Evolutionary conservation across 2,888 invertebrate genomes (phyloP).

Genomic region (Leistus spinibarbis): DNA sequence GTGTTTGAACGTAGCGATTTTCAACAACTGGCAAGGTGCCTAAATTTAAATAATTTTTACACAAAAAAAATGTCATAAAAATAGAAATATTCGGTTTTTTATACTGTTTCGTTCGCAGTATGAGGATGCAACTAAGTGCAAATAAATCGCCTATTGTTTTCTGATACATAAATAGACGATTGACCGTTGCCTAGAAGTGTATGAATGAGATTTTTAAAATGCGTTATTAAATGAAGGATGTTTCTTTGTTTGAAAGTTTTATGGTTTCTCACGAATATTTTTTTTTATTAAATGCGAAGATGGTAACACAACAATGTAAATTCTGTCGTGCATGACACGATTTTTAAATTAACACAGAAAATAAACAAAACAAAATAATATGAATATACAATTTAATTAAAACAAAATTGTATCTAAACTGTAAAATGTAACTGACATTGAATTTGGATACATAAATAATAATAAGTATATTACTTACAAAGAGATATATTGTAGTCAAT

Average conservation of each 20-base stretch:
- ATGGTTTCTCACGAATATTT: neutral
- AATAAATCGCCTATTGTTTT: neutral
- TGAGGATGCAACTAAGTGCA: neutral
- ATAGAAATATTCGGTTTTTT: constrained; percentile 6
- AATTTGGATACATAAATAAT: no score
- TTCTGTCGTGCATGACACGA: neutral
- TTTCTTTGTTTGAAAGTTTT: neutral
- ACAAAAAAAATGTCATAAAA: constrained; percentile 14
- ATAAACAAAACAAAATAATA: neutral
- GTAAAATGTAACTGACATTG: no score
- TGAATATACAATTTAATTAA: neutral
- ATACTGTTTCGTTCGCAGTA: neutral
- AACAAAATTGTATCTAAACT: neutral
- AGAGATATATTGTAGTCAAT: no score
- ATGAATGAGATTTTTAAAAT: neutral
- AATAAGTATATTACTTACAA: no score
- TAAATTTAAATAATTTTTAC: neutral
- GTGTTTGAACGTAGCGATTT: constrained; percentile 74
- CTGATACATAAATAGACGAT: neutral
- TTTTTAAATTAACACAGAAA: neutral
- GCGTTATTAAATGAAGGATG: neutral
- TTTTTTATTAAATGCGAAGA: neutral
- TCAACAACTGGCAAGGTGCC: constrained; percentile 34
- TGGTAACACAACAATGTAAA: neutral
- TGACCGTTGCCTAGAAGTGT: neutral